A percentile compares a stretch with the other conserved stretches of the same genome.
Evolutionary conservation across 2,113 vertebrate genomes (phyloP).

Genomic region (Psephotus haematonotus): DNA sequence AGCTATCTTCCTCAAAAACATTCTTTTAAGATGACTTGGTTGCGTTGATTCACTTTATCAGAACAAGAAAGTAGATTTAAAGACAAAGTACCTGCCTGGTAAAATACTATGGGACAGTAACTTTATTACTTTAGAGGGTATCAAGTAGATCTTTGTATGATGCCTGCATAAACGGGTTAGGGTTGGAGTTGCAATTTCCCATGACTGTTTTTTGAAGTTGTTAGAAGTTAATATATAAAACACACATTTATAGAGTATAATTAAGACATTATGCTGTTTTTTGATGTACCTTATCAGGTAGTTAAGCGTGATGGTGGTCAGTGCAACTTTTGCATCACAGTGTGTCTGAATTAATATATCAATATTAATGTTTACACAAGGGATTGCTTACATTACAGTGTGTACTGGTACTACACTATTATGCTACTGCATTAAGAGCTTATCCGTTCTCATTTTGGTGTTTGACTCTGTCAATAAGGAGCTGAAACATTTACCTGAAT

Average conservation of each 20-base stretch:
- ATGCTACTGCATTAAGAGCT: neutral
- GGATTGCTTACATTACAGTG: neutral
- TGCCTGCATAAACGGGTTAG: fast-evolving
- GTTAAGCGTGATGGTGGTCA: neutral
- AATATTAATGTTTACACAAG: neutral
- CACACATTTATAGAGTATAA: fast-evolving
- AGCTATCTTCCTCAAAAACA: neutral
- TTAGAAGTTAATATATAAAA: neutral
- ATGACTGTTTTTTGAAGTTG: neutral
- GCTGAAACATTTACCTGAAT: neutral
- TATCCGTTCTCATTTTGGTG: neutral
- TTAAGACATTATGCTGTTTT: neutral
- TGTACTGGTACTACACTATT: neutral
- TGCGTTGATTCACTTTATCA: neutral
- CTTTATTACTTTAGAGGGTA: neutral
- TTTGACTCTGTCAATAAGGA: neutral
- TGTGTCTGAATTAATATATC: neutral
- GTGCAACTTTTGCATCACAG: neutral
- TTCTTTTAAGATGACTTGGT: neutral
- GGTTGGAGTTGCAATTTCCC: neutral
- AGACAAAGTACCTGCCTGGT: neutral
- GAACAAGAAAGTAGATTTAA: neutral
- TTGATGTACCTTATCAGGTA: neutral
- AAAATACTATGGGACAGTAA: neutral
- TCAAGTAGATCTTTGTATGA: neutral